Base-by-base conservation (phyloP, 2,797 vertebrate genomes). In the Sphaeramia orbicularis region DNA sequence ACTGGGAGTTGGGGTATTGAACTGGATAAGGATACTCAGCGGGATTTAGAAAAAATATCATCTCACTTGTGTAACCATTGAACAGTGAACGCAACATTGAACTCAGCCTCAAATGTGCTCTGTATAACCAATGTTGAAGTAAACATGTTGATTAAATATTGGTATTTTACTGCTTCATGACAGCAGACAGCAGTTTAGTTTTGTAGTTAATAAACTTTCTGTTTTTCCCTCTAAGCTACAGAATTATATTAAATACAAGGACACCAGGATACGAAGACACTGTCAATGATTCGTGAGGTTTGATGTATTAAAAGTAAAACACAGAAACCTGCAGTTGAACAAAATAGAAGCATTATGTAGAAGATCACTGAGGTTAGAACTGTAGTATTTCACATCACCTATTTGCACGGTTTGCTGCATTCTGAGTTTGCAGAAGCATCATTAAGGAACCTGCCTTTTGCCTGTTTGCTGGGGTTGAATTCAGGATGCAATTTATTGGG, bases 41-140 rank as follows among this genome's bases (percentile, higher is more conserved):
- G 5, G 7, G 7, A 32, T 4, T 24, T 24, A 24, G 21, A 32
- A 32, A 32, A 32, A 32, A 7, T 4, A 32, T 24, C 21, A 30
- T 32, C 30, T 32, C 7, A 32, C 5, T 32, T 7, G 30, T 32
- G 30, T 32, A 32, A 32, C 30, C 1, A 7, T 32, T 32, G 7
- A 32, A 32, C 5, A 6, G 30, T 7, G 1, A 32, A 32, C 24
- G 21, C 21, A 2, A 24, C 21, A 24, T 24, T 24, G 11, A 35
- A 19, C 47, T 66, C 16, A 11, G 27, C 4, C 3, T 45, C 11
- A 47, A 37, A 44, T 55, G 59, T 41, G 32, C 59, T 32, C 11
- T 12, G 42, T 68, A 45, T 61, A 21, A 58, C 50, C 55, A 71
- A 74, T 30, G 8, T 12, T 7, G 8, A n/a, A 61, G 42, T 61